Evolutionary conservation across 1,140 invertebrate species (phyloP).

Genomic region (Drosophila suzukii): DNA sequence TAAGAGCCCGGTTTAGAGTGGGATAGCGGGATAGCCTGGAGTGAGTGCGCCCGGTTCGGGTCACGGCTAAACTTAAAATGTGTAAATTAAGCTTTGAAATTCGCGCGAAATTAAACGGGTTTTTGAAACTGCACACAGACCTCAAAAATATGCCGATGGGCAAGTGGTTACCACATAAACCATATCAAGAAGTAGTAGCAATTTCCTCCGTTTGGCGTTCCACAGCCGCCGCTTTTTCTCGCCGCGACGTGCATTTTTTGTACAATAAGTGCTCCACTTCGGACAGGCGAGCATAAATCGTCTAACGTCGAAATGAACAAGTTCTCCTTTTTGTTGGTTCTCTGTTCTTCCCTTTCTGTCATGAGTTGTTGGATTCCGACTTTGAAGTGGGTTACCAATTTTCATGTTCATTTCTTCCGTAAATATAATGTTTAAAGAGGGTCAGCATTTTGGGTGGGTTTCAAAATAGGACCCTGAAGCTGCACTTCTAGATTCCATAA

Average conservation of each 20-base stretch:
- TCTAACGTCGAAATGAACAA: conserved; percentile 31
- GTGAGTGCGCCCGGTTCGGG: conserved; percentile 31
- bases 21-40: conserved; percentile 4
- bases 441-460: no score
- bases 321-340: conserved; percentile 8
- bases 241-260: conserved; percentile 66
- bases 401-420: no score
- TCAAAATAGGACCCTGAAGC: no score
- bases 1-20: not conserved
- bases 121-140: not conserved
- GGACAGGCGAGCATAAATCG: conserved; percentile 73
- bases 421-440: no score
- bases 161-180: not conserved
- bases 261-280: conserved; percentile 81
- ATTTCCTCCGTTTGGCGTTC: not conserved
- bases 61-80: conserved; percentile 38
- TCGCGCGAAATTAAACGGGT: not conserved
- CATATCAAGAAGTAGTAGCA: not conserved
- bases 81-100: not conserved
- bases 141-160: not conserved
- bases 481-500: no score
- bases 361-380: no score
- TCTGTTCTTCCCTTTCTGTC: not conserved
- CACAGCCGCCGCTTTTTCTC: conserved; percentile 1
- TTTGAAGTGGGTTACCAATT: no score